Evolutionary conservation across 37 sponge, comb jelly and placozoan genomes (phyloP).

Genomic region (Tethya wilhelma): DNA sequence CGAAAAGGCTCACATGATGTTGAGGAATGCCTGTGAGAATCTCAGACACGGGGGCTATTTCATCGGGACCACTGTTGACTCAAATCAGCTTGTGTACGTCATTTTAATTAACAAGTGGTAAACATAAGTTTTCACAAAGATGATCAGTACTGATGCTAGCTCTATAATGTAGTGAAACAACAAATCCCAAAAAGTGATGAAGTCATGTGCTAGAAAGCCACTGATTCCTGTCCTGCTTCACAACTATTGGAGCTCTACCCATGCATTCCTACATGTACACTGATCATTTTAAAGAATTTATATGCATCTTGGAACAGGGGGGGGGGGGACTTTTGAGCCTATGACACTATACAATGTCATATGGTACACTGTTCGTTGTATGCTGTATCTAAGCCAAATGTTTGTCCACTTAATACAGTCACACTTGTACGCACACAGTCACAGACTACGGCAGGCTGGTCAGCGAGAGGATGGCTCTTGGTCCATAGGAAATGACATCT

Average conservation of each 20-base stretch:
- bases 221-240: too few species aligned
- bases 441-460: slow-evolving; percentile 35
- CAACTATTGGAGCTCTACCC: background rate
- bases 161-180: too few species aligned
- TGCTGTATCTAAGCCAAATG: background rate
- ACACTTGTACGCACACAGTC: slow-evolving; percentile 11
- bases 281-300: background rate
- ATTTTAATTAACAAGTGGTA: too few species aligned
- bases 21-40: slow-evolving; percentile 90
- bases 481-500: slow-evolving; percentile 57
- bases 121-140: too few species aligned
- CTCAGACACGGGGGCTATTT: slow-evolving; percentile 95
- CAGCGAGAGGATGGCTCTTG: slow-evolving; percentile 39
- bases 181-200: too few species aligned
- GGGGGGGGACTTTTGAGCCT: background rate
- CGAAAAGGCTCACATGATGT: slow-evolving; percentile 89
- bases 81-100: slow-evolving; percentile 91
- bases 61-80: slow-evolving; percentile 94
- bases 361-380: background rate
- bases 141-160: too few species aligned
- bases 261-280: background rate
- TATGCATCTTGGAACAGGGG: too few species aligned
- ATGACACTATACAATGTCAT: background rate
- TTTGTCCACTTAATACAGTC: background rate
- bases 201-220: too few species aligned